Percentiles rank a stretch among this genome's conserved stretches.
Evolutionary conservation across 1,140 invertebrate species (phyloP).

Genomic region (Phymorhynchus buccinoides): DNA sequence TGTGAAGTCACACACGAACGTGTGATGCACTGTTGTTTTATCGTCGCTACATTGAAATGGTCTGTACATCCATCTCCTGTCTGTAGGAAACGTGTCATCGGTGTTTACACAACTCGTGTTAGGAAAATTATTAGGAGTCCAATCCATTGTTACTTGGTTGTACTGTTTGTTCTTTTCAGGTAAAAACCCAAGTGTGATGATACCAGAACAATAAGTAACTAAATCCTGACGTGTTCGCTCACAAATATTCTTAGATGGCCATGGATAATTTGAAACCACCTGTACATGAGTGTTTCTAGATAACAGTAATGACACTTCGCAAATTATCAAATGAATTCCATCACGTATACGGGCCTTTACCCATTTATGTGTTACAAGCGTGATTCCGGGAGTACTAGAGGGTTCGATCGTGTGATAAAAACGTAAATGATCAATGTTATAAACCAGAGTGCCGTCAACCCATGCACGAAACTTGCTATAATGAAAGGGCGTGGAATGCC

Average conservation of each 20-base stretch:
- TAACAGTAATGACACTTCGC: not conserved
- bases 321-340: too few species aligned
- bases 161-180: not conserved
- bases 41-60: not conserved
- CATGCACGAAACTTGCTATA: not conserved
- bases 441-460: not conserved
- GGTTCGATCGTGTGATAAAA: not conserved
- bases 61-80: not conserved
- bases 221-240: not conserved
- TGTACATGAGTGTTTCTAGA: not conserved
- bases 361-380: not conserved
- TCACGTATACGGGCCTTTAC: too few species aligned
- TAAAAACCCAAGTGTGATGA: not conserved
- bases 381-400: not conserved
- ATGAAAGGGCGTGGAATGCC: not conserved
- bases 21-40: not conserved
- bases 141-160: not conserved
- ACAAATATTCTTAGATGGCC: not conserved
- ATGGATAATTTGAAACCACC: too few species aligned
- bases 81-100: not conserved
- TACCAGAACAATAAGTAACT: not conserved
- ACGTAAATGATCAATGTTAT: not conserved
- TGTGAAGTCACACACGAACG: not conserved
- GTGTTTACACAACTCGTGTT: not conserved
- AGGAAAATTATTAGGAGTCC: not conserved